Percentiles rank a stretch among this genome's conserved stretches.
Conservation (phyloP, 2,113 vertebrate genomes). For the Elaphurus davidianus region DNA sequence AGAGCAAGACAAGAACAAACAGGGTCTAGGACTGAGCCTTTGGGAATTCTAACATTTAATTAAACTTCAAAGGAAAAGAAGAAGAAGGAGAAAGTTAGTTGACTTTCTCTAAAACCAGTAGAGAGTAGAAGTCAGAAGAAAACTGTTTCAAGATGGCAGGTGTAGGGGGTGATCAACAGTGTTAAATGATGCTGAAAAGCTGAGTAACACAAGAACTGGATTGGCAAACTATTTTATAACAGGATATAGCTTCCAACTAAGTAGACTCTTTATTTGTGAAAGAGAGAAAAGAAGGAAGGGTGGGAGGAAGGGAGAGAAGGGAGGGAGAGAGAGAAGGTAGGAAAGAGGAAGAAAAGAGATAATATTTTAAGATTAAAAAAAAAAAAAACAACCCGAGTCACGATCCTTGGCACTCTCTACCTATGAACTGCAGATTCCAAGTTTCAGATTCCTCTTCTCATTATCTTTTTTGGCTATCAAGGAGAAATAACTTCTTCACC, state of each 20-base stretch:
- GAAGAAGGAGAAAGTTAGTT: background rate
- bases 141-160: background rate
- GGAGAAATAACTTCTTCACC: background rate
- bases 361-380: background rate
- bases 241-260: background rate
- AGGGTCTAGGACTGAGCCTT: background rate
- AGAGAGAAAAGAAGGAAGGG: background rate
- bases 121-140: background rate
- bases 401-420: background rate
- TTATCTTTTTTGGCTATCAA: background rate
- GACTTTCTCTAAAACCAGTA: background rate
- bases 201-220: background rate
- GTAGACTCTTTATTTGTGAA: background rate
- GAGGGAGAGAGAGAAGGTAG: background rate
- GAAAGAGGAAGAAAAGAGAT: background rate
- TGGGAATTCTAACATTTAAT: background rate
- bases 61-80: background rate
- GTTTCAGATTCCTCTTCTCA: background rate
- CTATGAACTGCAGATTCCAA: background rate
- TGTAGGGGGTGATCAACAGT: rapidly evolving
- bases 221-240: background rate
- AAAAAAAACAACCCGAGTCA: background rate
- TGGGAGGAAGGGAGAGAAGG: background rate
- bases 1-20: background rate
- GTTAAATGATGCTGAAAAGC: background rate